Conservation (phyloP, 2,888 invertebrate genomes). For the Eristalis arbustorum region DNA sequence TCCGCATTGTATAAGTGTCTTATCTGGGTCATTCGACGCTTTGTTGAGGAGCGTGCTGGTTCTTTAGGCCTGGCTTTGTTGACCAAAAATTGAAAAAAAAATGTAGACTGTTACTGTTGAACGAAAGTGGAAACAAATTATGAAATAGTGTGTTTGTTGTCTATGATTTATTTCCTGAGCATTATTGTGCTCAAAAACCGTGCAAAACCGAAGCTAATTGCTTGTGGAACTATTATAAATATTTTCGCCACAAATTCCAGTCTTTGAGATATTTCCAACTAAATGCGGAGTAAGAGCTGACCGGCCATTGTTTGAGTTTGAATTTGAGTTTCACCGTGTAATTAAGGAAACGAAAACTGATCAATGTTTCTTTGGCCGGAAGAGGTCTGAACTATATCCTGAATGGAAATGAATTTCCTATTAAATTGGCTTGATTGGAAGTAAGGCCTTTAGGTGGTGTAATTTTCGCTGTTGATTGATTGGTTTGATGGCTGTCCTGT, state of each 20-base stretch:
- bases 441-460: background rate
- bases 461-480: background rate
- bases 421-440: background rate
- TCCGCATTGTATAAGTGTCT: slow-evolving; percentile 30
- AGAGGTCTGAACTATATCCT: background rate
- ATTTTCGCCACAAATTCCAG: slow-evolving; percentile 4
- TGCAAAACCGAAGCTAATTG: slow-evolving; percentile 37
- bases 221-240: slow-evolving; percentile 28
- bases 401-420: background rate
- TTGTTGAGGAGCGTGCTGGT: slow-evolving; percentile 15
- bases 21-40: slow-evolving; percentile 53
- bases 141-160: slow-evolving; percentile 46
- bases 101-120: slow-evolving; percentile 15
- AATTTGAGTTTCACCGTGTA: background rate
- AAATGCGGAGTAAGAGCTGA: background rate
- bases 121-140: slow-evolving; percentile 67
- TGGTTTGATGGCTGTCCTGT: no score
- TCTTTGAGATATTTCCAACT: background rate
- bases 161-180: slow-evolving; percentile 31
- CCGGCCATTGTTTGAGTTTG: background rate
- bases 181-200: slow-evolving; percentile 39
- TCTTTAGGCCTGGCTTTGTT: slow-evolving; percentile 25
- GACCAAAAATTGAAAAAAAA: background rate
- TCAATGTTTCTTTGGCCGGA: background rate
- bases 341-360: background rate